phyloP scores from a whole-genome alignment of 2,797 vertebrate genomes.

The Lindbergichthys nudifrons region DNA sequence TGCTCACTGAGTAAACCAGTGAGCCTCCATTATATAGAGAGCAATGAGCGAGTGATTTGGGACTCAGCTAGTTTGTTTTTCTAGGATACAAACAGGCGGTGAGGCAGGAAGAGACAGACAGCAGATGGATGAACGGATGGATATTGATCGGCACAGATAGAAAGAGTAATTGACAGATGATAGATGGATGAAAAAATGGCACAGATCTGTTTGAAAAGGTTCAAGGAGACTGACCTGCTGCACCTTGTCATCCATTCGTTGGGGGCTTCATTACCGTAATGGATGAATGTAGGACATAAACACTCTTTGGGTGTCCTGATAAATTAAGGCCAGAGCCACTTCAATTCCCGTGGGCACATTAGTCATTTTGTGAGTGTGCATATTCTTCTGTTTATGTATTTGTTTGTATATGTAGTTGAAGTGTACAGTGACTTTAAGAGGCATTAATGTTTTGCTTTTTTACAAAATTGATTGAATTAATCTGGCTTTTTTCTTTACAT shows the following conservation, averaged over 20 bases:
- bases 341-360: constrained; percentile 27
- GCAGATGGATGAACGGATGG: constrained; percentile 32
- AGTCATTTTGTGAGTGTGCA: background rate
- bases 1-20: background rate
- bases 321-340: constrained; percentile 52
- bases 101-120: constrained; percentile 5
- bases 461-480: background rate
- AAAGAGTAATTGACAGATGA: constrained; percentile 35
- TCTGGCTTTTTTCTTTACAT: background rate
- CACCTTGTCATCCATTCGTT: constrained; percentile 4
- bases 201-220: constrained; percentile 15
- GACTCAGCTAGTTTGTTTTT: background rate
- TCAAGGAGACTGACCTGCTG: constrained; percentile 54
- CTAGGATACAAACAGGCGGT: background rate
- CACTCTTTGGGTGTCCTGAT: constrained; percentile 46
- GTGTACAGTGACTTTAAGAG: background rate
- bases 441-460: background rate
- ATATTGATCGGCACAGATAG: constrained; percentile 46
- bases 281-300: constrained; percentile 38
- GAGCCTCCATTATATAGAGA: background rate
- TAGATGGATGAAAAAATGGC: constrained; percentile 33
- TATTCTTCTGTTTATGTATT: constrained; percentile 9
- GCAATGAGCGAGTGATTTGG: background rate
- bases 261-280: constrained; percentile 58
- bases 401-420: background rate